phyloP scores from a whole-genome alignment of 1,140 invertebrate genomes.

The Saccostrea cuccullata region DNA sequence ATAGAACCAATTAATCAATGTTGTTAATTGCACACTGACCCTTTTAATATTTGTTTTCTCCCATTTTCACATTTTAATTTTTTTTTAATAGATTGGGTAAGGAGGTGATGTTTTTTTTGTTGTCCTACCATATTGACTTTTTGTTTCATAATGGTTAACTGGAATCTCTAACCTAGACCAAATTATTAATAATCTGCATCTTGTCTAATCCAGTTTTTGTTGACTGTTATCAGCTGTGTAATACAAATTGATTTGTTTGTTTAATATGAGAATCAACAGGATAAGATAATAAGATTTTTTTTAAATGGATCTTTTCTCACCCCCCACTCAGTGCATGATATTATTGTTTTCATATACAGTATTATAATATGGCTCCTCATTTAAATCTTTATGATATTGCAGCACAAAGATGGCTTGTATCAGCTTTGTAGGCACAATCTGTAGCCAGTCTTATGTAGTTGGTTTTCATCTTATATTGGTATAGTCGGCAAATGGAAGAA shows the following conservation, averaged over 20 bases:
- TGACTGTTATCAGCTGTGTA: constrained; percentile 5
- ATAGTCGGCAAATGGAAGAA: background rate
- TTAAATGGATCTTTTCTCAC: background rate
- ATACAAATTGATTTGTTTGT: constrained; percentile 2
- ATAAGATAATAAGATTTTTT: constrained; percentile 16
- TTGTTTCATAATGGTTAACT: constrained; percentile 9
- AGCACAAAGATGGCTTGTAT: background rate
- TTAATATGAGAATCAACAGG: background rate
- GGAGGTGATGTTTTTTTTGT: constrained; percentile 21
- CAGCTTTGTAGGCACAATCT: background rate
- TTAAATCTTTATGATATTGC: background rate
- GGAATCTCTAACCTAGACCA: constrained; percentile 4
- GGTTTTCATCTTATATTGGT: background rate
- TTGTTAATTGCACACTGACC: constrained; percentile 13
- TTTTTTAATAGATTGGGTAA: constrained; percentile 12
- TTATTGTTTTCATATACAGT: background rate
- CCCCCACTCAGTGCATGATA: background rate
- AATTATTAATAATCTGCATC: background rate
- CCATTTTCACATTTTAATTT: constrained; percentile 1
- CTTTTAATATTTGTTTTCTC: constrained; percentile 9
- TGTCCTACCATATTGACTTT: background rate
- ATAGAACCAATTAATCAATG: constrained; percentile 23
- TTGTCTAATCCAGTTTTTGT: constrained; percentile 16
- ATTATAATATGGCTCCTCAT: background rate
- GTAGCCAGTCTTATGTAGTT: constrained; percentile 23